Evolutionary conservation across 2,113 vertebrate genomes (phyloP).

Genomic region (Microcebus jonahi): DNA sequence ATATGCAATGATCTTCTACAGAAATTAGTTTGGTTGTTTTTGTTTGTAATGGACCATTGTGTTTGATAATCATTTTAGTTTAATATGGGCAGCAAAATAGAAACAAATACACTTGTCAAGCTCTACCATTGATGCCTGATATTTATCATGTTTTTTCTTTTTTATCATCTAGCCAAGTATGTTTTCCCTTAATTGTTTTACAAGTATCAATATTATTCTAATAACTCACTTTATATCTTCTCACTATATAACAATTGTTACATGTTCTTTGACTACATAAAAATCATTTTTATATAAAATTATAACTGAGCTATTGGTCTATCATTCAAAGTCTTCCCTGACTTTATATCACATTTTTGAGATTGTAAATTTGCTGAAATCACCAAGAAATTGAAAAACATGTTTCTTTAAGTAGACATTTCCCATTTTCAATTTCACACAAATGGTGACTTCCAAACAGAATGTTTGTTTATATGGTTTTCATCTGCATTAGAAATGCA

Average conservation of each 20-base stretch:
- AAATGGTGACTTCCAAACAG: neutral
- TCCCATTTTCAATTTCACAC: neutral
- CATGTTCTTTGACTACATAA: neutral
- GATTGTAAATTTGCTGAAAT: neutral
- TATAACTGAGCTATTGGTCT: neutral
- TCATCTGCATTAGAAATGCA: neutral
- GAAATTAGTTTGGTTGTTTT: neutral
- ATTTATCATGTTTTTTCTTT: neutral
- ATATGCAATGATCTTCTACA: neutral
- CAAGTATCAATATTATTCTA: neutral
- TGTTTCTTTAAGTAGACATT: neutral
- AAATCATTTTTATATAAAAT: neutral
- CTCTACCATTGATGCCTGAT: neutral
- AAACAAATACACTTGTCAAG: neutral
- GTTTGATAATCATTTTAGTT: neutral
- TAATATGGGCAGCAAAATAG: neutral
- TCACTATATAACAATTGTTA: neutral
- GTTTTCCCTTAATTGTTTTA: neutral
- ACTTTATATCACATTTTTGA: neutral
- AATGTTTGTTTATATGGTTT: neutral
- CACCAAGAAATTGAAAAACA: neutral
- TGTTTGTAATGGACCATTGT: neutral
- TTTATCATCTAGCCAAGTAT: neutral
- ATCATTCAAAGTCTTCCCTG: neutral
- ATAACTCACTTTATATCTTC: neutral